Percentiles rank a stretch among this genome's conserved stretches.
Evolutionary conservation across 1,140 invertebrate genomes (phyloP).

Genomic region (Ephestia elutella): DNA sequence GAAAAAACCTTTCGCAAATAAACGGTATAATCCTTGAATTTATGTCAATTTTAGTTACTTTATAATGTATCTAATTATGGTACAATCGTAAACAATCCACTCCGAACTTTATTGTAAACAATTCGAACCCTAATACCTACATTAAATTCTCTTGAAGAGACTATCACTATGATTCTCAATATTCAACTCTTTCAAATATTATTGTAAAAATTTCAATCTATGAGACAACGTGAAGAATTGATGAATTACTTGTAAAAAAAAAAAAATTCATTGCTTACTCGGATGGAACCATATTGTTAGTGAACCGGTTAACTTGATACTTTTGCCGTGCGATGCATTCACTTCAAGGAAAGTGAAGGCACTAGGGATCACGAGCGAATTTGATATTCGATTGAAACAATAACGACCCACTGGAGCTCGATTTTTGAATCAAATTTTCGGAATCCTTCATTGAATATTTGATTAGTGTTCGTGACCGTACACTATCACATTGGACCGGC

Average conservation of each 20-base stretch:
- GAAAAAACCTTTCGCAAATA: no score
- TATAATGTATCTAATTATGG: constrained; percentile 15
- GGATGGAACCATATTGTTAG: constrained; percentile 12
- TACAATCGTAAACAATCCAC: constrained; percentile 27
- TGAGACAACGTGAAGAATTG: background rate
- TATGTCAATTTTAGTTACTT: constrained; percentile 4
- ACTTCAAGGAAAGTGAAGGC: constrained; percentile 47
- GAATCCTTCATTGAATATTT: no score
- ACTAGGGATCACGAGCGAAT: constrained; percentile 46
- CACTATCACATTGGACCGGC: no score
- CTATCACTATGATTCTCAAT: constrained; percentile 35
- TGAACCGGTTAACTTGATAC: background rate
- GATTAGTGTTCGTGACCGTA: no score
- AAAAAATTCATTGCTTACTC: constrained; percentile 13
- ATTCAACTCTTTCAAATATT: constrained; percentile 22
- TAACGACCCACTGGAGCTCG: constrained; percentile 31
- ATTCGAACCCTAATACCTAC: constrained; percentile 36
- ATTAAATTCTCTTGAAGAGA: constrained; percentile 37
- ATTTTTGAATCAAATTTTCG: constrained; percentile 19
- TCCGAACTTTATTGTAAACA: constrained; percentile 27
- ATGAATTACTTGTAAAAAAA: constrained; percentile 6
- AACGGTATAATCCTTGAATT: constrained; percentile 20
- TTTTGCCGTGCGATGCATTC: constrained; percentile 26
- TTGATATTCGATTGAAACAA: constrained; percentile 47
- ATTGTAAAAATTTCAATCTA: constrained; percentile 5